A percentile compares a stretch with the other conserved stretches of the same genome.
phyloP scores from a whole-genome alignment of 1,140 invertebrate species.

The Trissolcus basalis region DNA sequence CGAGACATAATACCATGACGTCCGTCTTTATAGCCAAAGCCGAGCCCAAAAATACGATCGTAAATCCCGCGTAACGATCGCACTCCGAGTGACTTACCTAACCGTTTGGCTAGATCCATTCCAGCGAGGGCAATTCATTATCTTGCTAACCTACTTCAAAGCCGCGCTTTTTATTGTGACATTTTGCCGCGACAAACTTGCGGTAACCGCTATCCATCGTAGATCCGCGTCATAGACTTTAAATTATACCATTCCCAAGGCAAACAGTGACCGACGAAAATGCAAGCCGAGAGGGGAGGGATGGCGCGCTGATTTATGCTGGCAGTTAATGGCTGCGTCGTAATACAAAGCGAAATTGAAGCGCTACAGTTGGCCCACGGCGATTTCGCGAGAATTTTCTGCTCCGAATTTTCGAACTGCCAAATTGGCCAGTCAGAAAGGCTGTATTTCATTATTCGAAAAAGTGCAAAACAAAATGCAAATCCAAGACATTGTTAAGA shows the following conservation, averaged over 20 bases:
- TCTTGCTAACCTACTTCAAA: constrained; percentile 47
- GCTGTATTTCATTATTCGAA: constrained; percentile 52
- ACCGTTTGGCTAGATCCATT: constrained; percentile 49
- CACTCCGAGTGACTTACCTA: constrained; percentile 41
- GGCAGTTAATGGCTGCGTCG: constrained; percentile 35
- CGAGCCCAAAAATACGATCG: constrained; percentile 57
- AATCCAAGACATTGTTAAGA: constrained; percentile 44
- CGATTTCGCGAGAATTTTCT: constrained; percentile 50
- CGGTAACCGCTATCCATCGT: not conserved
- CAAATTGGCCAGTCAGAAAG: constrained; percentile 36
- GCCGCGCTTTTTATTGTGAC: constrained; percentile 28
- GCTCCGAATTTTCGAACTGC: constrained; percentile 40
- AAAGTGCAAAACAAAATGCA: constrained; percentile 33
- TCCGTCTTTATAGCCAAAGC: constrained; percentile 47
- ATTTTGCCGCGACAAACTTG: constrained; percentile 29
- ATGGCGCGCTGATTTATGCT: constrained; percentile 45
- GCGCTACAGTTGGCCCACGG: constrained; percentile 29
- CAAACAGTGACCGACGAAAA: constrained; percentile 28
- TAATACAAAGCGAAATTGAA: constrained; percentile 41
- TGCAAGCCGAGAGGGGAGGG: not conserved
- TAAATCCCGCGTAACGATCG: constrained; percentile 57
- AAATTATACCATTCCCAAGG: constrained; percentile 7
- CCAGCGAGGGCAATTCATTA: constrained; percentile 48
- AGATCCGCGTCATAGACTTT: not conserved
- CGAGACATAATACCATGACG: constrained; percentile 46